These are phyloP conservation scores for Strix occidentalis DNA, from an alignment of 2,797 vertebrate species.

Conservation along the genomic window DNA sequence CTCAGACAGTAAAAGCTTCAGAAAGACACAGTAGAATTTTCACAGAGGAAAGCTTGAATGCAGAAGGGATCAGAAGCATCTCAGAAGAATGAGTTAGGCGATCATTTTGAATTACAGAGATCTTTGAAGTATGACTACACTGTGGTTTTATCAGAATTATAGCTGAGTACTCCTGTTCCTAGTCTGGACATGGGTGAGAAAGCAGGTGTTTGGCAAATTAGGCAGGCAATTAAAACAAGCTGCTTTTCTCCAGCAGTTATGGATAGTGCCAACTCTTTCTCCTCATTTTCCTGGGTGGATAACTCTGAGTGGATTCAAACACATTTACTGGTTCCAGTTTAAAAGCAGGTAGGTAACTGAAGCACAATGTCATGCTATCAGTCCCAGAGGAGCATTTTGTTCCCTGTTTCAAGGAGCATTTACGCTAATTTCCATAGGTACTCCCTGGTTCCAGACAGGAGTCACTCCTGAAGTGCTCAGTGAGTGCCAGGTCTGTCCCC, in stretches of 20 bases:
- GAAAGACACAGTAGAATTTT: rapidly evolving
- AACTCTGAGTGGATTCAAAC: background rate
- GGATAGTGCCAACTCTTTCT: background rate
- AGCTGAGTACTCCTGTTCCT: background rate
- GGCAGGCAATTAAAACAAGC: background rate
- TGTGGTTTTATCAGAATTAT: background rate
- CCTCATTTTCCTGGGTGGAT: background rate
- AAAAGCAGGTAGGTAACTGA: background rate
- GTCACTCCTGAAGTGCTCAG: background rate
- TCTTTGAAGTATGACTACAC: background rate
- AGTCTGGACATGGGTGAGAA: background rate
- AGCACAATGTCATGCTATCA: background rate
- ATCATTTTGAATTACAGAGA: background rate
- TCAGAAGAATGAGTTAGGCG: background rate
- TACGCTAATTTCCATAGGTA: background rate
- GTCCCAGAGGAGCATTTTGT: background rate
- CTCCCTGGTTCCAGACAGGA: background rate
- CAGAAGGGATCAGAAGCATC: background rate
- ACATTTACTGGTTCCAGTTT: background rate
- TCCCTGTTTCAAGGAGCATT: background rate
- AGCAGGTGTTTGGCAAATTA: background rate
- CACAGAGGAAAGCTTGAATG: background rate
- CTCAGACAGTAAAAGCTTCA: background rate
- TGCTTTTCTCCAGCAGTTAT: background rate
- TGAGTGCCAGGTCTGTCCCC: background rate